Percentiles rank a stretch among this genome's conserved stretches.
phyloP scores from a whole-genome alignment of 1,140 invertebrate species.

The Marisa cornuarietis region DNA sequence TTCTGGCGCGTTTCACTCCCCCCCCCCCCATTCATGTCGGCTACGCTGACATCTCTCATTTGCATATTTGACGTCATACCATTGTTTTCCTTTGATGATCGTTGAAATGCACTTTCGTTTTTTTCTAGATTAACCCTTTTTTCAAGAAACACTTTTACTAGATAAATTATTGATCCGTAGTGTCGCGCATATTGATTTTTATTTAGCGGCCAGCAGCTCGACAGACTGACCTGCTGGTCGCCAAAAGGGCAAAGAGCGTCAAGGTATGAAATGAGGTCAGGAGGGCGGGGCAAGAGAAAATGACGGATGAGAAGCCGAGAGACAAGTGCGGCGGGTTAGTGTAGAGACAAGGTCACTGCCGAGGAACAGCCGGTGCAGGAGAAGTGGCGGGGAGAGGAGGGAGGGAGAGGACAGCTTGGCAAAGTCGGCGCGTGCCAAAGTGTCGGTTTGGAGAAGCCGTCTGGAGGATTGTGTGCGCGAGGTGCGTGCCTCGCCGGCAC shows the following conservation, averaged over 20 bases:
- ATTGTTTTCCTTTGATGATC: background rate
- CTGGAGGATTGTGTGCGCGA: conserved; percentile 7
- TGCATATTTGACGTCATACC: conserved; percentile 9
- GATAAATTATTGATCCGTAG: too few species aligned
- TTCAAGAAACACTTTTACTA: too few species aligned
- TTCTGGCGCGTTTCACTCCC: too few species aligned
- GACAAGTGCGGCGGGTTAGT: background rate
- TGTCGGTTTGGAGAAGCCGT: background rate
- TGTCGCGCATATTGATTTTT: too few species aligned
- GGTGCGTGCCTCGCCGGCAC: conserved; percentile 10
- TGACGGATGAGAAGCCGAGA: background rate
- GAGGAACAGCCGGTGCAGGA: conserved; percentile 2
- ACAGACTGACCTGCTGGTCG: too few species aligned
- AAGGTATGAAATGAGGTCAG: conserved; percentile 8
- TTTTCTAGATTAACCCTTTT: too few species aligned
- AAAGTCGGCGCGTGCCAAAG: conserved; percentile 17
- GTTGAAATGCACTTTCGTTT: too few species aligned
- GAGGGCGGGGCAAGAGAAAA: conserved; percentile 2
- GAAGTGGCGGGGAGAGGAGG: background rate
- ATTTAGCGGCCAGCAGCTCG: too few species aligned
- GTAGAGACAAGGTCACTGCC: conserved; percentile 6
- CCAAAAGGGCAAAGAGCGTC: too few species aligned
- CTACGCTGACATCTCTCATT: conserved; percentile 4
- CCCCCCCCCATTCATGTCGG: conserved; percentile 1
- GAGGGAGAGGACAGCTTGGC: background rate